Percentiles rank a stretch among this genome's conserved stretches.
Evolutionary conservation across 1,140 invertebrate genomes (phyloP).

Genomic region (Tetragonula clypearis): DNA sequence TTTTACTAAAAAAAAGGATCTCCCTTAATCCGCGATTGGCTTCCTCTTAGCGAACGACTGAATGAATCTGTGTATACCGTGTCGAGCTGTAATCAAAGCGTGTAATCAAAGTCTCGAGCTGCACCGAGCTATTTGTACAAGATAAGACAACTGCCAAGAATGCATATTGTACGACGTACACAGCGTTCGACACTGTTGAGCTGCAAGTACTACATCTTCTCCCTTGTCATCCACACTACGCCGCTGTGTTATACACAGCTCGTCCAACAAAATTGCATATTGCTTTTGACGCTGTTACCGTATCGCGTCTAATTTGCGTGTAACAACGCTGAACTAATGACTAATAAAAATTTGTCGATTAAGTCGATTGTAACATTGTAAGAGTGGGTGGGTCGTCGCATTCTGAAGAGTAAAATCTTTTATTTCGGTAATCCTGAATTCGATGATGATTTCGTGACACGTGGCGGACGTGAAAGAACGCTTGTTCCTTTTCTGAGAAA

Average conservation of each 20-base stretch:
- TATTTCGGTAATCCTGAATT: too few species aligned
- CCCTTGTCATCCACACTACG: not conserved
- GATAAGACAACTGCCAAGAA: not conserved
- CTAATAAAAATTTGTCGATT: too few species aligned
- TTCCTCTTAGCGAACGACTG: too few species aligned
- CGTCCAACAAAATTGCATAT: not conserved
- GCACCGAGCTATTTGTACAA: not conserved
- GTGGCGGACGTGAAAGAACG: too few species aligned
- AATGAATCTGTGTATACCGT: not conserved
- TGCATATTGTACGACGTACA: too few species aligned
- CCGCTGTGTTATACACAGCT: not conserved
- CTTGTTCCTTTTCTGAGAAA: too few species aligned
- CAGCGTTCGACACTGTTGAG: not conserved
- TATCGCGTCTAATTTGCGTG: not conserved
- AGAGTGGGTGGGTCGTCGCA: too few species aligned
- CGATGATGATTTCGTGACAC: too few species aligned
- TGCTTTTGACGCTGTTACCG: not conserved
- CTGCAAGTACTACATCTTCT: not conserved
- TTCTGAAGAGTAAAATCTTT: too few species aligned
- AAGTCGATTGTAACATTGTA: too few species aligned
- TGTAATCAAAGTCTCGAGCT: not conserved
- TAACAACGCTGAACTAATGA: not conserved
- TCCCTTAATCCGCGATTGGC: not conserved
- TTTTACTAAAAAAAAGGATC: not conserved
- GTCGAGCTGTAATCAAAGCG: not conserved